Percentiles rank a stretch among this genome's conserved stretches.
Conservation (phyloP, 2,888 invertebrate genomes). For the Neelides folsomi region DNA sequence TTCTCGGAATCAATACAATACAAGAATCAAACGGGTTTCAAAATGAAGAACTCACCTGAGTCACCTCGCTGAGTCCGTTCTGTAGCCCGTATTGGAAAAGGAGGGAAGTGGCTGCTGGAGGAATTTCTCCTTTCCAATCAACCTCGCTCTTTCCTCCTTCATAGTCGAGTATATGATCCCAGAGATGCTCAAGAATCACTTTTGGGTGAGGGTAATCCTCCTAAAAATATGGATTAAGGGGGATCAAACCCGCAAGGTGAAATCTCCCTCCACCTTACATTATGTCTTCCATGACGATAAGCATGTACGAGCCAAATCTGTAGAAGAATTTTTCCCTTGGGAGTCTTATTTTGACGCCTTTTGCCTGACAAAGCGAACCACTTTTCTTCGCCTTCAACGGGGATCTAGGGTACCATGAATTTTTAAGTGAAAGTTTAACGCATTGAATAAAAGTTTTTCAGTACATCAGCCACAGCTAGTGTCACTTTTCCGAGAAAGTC, state of each 20-base stretch:
- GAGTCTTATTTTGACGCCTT: slow-evolving; percentile 5
- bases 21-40: too few species aligned
- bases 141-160: slow-evolving; percentile 7
- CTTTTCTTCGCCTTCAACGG: slow-evolving; percentile 17
- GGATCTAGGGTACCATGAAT: slow-evolving; percentile 10
- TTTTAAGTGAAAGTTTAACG: not conserved
- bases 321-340: slow-evolving; percentile 17
- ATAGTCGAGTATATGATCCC: slow-evolving; percentile 23
- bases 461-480: slow-evolving; percentile 13
- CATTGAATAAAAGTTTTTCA: not conserved
- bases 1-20: too few species aligned
- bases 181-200: slow-evolving; percentile 19
- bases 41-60: slow-evolving; percentile 13
- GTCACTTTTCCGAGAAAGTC: slow-evolving; percentile 26
- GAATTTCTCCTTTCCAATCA: slow-evolving; percentile 26
- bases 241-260: too few species aligned
- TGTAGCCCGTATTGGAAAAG: slow-evolving; percentile 30
- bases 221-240: slow-evolving; percentile 1
- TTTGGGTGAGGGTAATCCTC: slow-evolving; percentile 18
- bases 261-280: slow-evolving; percentile 13
- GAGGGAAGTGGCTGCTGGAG: slow-evolving; percentile 22
- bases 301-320: slow-evolving; percentile 29
- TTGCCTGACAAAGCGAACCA: slow-evolving; percentile 11
- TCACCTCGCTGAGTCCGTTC: slow-evolving; percentile 28
- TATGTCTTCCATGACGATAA: slow-evolving; percentile 26